phyloP scores from a whole-genome alignment of 2,797 vertebrate genomes.

The Pangasius sanitwongsei region DNA sequence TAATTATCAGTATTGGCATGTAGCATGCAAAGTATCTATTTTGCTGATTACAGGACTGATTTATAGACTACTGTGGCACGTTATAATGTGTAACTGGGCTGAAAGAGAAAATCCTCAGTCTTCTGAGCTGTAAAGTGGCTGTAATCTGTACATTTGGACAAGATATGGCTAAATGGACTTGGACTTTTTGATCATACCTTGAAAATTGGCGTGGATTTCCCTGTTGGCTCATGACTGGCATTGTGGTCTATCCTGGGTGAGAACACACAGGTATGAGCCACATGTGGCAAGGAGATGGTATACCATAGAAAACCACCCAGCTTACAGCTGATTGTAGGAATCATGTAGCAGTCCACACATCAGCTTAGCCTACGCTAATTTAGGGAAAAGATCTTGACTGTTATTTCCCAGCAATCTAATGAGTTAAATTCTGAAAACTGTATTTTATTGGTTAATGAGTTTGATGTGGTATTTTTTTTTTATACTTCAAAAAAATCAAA shows the following conservation, averaged over 20 bases:
- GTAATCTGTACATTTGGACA: neutral
- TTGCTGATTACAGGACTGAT: neutral
- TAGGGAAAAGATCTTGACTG: neutral
- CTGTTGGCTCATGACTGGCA: neutral
- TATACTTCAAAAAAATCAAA: neutral
- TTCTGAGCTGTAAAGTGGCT: neutral
- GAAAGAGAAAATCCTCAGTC: neutral
- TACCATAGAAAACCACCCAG: neutral
- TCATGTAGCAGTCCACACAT: neutral
- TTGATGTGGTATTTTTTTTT: neutral
- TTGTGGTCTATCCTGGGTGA: neutral
- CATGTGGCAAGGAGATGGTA: neutral
- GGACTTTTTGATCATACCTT: neutral
- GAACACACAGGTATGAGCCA: neutral
- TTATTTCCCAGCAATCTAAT: neutral
- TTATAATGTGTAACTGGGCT: neutral
- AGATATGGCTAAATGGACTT: neutral
- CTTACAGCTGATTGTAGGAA: neutral
- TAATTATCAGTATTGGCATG: conserved; percentile 14
- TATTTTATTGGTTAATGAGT: neutral
- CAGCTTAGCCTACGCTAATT: neutral
- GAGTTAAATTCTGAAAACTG: neutral
- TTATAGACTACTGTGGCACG: neutral
- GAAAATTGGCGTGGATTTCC: neutral
- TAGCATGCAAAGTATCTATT: neutral